Evolutionary conservation across 2,888 invertebrate species (phyloP), one percentile per base, ranked within the genome.

Genomic region (Cacoxenus indagator): DNA sequence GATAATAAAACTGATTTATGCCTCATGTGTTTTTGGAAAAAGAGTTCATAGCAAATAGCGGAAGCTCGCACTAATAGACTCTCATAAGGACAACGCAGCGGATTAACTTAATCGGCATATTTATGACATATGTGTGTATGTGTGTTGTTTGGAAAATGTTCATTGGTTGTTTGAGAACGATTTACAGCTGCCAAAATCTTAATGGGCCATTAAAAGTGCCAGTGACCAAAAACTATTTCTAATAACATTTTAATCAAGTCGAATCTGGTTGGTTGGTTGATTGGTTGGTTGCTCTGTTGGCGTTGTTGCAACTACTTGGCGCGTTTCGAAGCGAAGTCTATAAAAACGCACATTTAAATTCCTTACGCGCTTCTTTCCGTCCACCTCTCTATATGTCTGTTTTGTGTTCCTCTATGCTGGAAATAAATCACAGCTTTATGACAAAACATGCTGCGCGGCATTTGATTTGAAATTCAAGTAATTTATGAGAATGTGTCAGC

Each of bases 321-420:
- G 14, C 29, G 24, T 55, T 55, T 26, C 14, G 27, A 55, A 31
- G 37, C 59, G 11, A n/a, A 59, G 29, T 59, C 59, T 31, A 83
- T 80, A 82, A 82, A 78, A 81, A 73, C 75, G 17, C 51, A 73
- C 71, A 76, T 83, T 83, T 80, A 80, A 80, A 80, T 80, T 82
- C 81, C 78, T 73, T 54, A 29, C 19, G 29, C 59, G 26, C 17
- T 31, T 27, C 31, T 51, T 22, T 11, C 22, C 51, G 8, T 51
- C 48, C 43, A 14, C 43, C 43, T 43, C 43, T n/a, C 11, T 43
- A 11, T 43, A 43, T 43, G 45, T 43, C n/a, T 43, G 70, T 57
- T 57, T 57, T 27, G 72, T 70, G 67, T 72, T 69, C 59, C 24
- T 70, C 64, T 46, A 22, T 54, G 54, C 11, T 54, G 70, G 68